A percentile compares a stretch with the other conserved stretches of the same genome.
Evolutionary conservation across 2,888 invertebrate genomes (phyloP).

Genomic region (Drosophila testacea): DNA sequence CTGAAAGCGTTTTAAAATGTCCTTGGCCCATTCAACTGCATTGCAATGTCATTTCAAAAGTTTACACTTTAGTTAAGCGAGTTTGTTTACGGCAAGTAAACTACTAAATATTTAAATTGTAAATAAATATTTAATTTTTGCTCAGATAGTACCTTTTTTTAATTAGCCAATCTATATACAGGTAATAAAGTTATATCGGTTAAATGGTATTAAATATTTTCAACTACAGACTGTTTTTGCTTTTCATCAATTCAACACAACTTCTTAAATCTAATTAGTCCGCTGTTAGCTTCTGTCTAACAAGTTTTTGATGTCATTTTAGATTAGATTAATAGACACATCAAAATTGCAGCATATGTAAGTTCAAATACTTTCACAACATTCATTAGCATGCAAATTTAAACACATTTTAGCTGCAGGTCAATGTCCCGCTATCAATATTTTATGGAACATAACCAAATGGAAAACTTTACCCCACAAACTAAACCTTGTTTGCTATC

Average conservation of each 20-base stretch:
- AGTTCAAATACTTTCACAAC: slow-evolving; percentile 44
- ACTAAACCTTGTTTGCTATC: neutral
- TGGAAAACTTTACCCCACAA: slow-evolving; percentile 39
- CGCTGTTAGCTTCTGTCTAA: slow-evolving; percentile 25
- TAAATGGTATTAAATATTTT: neutral
- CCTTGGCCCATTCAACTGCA: slow-evolving; percentile 39
- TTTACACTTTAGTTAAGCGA: slow-evolving; percentile 1
- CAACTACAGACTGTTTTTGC: neutral
- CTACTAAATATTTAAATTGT: neutral
- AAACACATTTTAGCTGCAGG: slow-evolving; percentile 37
- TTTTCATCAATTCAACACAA: neutral
- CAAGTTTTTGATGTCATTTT: slow-evolving; percentile 21
- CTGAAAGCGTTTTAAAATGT: slow-evolving; percentile 21
- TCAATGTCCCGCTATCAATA: slow-evolving; percentile 23
- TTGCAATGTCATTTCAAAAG: slow-evolving; percentile 1
- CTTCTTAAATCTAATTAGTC: neutral
- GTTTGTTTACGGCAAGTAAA: neutral
- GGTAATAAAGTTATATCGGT: neutral
- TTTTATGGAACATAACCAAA: slow-evolving; percentile 14
- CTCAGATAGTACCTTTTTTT: neutral
- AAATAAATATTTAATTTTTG: neutral
- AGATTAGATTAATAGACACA: neutral
- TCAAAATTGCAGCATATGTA: slow-evolving; percentile 5
- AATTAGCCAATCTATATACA: neutral
- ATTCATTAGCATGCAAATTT: slow-evolving; percentile 64